Evolutionary conservation across 2,888 invertebrate genomes (phyloP), one percentile per base, ranked within the genome.

Genomic region (Diachrysia chrysitis): DNA sequence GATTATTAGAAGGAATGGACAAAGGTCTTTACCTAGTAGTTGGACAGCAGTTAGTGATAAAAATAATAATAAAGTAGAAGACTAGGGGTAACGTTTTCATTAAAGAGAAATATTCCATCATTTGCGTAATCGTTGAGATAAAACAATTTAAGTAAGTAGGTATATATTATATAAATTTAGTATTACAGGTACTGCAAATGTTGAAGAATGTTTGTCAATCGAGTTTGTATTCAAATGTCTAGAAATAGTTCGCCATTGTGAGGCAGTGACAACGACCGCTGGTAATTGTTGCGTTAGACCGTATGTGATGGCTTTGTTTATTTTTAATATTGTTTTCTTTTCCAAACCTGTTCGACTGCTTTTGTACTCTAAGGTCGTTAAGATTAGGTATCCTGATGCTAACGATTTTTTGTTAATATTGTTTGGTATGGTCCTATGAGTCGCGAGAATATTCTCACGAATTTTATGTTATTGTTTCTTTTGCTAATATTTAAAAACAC

Each of bases 201-300:
- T 51, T 46, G 63, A 64, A 60, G 51, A 60, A 66, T 51, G 53
- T 58, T 37, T 42, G 29, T 37, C 64, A 79, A 59, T 68, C 35
- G 25, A 72, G 61, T 79, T 77, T 74, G 61, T 75, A 79, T 78
- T 79, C 56, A 79, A 76, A 79, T 78, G 65, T 63, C 55, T 37
- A 70, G 65, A 76, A 69, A 78, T 79, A 57, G 73, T 66, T 62
- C 2, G 64, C 61, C 62, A 72, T 76, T 77, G 78, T 64, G 14
- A 64, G 37, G 0, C 35, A 55, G 72, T 58, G 79, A 72, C 79
- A 78, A 79, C 65, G 79, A 79, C 78, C 76, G 69, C 73, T 51
- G 48, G 54, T 67, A 72, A 72, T 76, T 64, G 67, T 76, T 42
- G 21, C 1, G 23, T 59, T 48, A 29, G 29, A 51, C 17, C 54